Base-by-base conservation (phyloP, 2,113 vertebrate species). In the Poecilia latipinna region DNA sequence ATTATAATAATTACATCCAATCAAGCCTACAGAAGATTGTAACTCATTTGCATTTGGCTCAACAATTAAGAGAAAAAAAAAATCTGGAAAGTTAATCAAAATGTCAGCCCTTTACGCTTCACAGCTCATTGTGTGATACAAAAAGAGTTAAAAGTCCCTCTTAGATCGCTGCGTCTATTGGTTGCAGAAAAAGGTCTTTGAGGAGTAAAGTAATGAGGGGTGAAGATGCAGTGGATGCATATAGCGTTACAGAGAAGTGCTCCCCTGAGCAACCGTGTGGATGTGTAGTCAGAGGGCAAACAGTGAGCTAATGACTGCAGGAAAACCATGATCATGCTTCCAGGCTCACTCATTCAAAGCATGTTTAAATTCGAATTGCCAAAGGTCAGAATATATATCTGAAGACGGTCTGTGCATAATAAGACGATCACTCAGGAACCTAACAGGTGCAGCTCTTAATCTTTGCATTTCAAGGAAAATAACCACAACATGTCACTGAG, bases 221-320 rank as follows among this genome's bases (percentile, higher is more conserved):
- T 90, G 84, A 91, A 93, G 94, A 95, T 95, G 94, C 94, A 95
- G 94, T 35, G 88, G 94, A 96, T 95, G 95, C 94, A 87, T 90
- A 91, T 96, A 94, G 89, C 90, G 35, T 96, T 95, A 95, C 95
- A 93, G 93, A 28, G 86, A 94, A 95, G 92, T 90, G 92, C 89
- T 93, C 94, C 91, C 91, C 70, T 93, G 95, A 93, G 89, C 88
- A 80, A 91, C 88, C 60, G 44, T 68, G 75, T n/a, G 68, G 75
- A 89, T 86, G 93, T 93, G 91, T 90, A 95, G 95, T 91, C 92
- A 95, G 94, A 96, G 95, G 95, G 93, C 95, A 96, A 87, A 90
- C 66, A 70, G 70, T 72, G 44, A 86, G 37, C 57, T 80, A 71
- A 85, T 83, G 79, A 85, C 68, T 82, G 61, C 70, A 72, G 74